These are phyloP conservation scores for Leucoma salicis DNA, from an alignment of 2,888 invertebrate genomes.

Conservation along the genomic window DNA sequence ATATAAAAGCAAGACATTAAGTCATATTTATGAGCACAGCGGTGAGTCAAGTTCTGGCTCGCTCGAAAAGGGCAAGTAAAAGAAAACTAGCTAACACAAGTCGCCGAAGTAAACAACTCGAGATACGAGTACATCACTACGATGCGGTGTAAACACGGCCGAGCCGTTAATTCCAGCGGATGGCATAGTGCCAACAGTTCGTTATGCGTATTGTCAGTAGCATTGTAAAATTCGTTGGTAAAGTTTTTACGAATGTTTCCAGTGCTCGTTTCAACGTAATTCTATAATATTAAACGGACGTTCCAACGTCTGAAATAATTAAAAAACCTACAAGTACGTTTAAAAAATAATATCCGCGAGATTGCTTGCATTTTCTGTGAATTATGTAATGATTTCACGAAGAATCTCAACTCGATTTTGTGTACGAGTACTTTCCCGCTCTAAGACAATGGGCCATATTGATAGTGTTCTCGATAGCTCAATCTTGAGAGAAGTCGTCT, in stretches of 20 bases:
- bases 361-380: neutral
- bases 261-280: neutral
- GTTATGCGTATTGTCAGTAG: slow-evolving; percentile 24
- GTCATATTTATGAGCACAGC: too few species aligned
- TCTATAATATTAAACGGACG: neutral
- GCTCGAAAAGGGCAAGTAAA: too few species aligned
- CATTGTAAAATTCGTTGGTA: slow-evolving; percentile 8
- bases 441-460: too few species aligned
- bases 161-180: slow-evolving; percentile 20
- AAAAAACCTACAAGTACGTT: neutral
- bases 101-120: too few species aligned
- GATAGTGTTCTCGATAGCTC: too few species aligned
- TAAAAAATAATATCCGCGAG: neutral
- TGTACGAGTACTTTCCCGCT: too few species aligned
- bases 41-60: too few species aligned
- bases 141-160: slow-evolving; percentile 9
- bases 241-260: neutral
- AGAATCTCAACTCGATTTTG: too few species aligned
- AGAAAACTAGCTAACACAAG: too few species aligned
- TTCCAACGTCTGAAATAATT: neutral
- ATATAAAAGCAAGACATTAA: too few species aligned
- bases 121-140: slow-evolving; percentile 4
- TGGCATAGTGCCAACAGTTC: slow-evolving; percentile 24
- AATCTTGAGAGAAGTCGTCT: too few species aligned
- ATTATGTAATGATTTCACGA: neutral